These are phyloP conservation scores for Cossypha niveicapilla DNA, from an alignment of 2,797 vertebrate species.

Conservation along the genomic window DNA sequence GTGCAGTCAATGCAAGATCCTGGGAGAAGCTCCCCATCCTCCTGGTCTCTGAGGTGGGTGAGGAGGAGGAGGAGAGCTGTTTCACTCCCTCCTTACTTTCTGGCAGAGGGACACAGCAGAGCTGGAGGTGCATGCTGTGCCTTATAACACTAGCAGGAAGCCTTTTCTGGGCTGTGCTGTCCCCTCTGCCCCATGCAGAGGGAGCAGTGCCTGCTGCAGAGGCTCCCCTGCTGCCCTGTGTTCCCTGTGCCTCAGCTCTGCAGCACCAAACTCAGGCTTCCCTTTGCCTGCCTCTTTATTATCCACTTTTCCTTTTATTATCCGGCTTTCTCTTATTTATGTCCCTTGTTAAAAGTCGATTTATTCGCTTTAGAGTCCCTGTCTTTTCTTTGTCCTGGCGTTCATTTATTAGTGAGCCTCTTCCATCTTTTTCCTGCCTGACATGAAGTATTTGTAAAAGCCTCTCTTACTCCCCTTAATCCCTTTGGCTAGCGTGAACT, in stretches of 20 bases:
- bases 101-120: neutral
- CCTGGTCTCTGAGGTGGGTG: neutral
- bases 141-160: accelerated
- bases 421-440: constrained; percentile 43
- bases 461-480: constrained; percentile 40
- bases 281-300: neutral
- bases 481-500: constrained; percentile 37
- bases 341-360: constrained; percentile 30
- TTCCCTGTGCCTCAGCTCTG: accelerated
- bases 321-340: constrained; percentile 19
- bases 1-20: neutral
- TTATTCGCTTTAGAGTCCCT: constrained; percentile 43
- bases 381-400: constrained; percentile 13
- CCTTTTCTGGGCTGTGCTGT: accelerated
- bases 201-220: neutral
- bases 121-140: neutral
- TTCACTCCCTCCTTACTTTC: neutral
- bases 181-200: neutral
- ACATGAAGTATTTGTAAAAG: constrained; percentile 54
- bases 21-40: neutral
- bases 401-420: constrained; percentile 54
- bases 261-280: neutral
- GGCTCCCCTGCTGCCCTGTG: neutral
- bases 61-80: neutral
- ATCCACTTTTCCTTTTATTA: constrained; percentile 10